Conservation (phyloP, 2,113 vertebrate species). For the Passer domesticus region DNA sequence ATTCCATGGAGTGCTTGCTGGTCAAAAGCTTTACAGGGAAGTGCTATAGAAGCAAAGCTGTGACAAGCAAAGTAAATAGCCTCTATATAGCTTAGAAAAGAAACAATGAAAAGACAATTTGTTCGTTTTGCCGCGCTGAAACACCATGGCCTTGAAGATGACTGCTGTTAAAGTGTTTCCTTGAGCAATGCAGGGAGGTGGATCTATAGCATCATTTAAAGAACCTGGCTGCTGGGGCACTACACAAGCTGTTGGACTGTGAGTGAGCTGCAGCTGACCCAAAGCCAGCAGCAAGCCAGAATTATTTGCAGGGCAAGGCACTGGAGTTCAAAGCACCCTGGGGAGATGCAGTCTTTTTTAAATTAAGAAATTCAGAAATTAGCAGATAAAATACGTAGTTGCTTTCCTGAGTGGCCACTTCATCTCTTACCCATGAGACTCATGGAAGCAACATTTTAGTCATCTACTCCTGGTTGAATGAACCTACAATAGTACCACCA, state of each 20-base stretch:
- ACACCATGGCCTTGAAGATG: neutral
- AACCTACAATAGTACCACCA: neutral
- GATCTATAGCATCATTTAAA: neutral
- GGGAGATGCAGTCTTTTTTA: neutral
- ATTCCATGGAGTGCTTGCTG: neutral
- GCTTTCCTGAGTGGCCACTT: neutral
- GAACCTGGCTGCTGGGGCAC: neutral
- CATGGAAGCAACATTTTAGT: neutral
- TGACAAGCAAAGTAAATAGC: neutral
- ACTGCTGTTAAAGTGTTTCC: neutral
- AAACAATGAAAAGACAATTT: neutral
- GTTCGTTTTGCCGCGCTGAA: neutral
- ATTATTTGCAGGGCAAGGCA: neutral
- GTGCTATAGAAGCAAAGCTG: neutral
- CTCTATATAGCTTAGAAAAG: neutral
- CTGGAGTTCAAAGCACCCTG: neutral
- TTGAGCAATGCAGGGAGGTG: neutral
- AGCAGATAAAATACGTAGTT: neutral
- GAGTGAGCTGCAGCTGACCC: neutral
- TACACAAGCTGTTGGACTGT: neutral
- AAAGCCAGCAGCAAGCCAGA: neutral
- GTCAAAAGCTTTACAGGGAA: neutral
- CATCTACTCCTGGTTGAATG: neutral
- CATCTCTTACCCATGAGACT: neutral
- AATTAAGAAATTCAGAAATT: neutral